phyloP scores from a whole-genome alignment of 30 jellyfish, hydroid and myxozoan species.

The Clytia hemisphaerica region DNA sequence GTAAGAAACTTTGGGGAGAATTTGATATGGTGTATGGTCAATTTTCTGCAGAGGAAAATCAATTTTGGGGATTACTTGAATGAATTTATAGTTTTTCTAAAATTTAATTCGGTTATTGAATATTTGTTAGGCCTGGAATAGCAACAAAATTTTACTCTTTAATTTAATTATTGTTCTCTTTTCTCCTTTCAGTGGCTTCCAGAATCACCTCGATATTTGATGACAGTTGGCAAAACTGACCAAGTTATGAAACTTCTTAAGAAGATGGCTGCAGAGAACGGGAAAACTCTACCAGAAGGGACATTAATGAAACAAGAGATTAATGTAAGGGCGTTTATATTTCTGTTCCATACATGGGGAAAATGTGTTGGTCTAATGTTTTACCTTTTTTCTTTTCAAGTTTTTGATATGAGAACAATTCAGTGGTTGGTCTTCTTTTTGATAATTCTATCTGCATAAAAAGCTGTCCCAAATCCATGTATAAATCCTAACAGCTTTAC shows the following conservation, averaged over 20 bases:
- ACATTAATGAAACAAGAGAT: constrained; percentile 27
- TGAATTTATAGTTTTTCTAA: background rate
- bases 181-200: constrained; percentile 77
- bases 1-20: no score
- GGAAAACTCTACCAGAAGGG: constrained; percentile 59
- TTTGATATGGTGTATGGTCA: no score
- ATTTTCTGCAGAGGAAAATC: background rate
- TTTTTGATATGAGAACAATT: no score
- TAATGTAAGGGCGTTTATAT: no score
- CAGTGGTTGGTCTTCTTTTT: no score
- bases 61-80: background rate
- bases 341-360: no score
- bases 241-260: constrained; percentile 50
- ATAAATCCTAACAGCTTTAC: no score
- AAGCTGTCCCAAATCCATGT: no score
- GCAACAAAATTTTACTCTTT: background rate
- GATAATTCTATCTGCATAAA: no score
- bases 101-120: background rate
- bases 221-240: constrained; percentile 38
- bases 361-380: no score
- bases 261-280: constrained; percentile 50
- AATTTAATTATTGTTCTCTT: background rate
- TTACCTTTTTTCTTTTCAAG: no score
- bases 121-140: background rate
- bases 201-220: constrained; percentile 83